phyloP scores from a whole-genome alignment of 2,113 vertebrate genomes.

The Oenanthe melanoleuca region DNA sequence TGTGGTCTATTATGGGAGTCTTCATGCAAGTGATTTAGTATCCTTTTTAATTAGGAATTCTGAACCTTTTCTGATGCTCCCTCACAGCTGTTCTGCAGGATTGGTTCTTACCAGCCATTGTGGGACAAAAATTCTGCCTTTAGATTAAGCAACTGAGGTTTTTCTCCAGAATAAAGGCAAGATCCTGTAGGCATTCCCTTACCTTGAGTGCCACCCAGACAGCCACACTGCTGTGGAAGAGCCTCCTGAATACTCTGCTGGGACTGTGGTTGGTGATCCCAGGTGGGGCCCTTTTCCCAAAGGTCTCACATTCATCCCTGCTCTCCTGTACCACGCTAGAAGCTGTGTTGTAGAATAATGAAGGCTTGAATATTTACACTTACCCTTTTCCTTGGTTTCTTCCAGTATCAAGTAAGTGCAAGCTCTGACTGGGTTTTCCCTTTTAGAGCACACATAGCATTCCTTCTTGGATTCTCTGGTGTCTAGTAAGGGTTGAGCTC shows the following conservation, averaged over 20 bases:
- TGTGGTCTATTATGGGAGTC: neutral
- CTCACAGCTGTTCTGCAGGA: neutral
- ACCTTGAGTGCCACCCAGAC: neutral
- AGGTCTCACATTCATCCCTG: neutral
- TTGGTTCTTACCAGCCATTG: neutral
- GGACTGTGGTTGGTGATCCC: neutral
- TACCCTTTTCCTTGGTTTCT: neutral
- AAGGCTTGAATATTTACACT: neutral
- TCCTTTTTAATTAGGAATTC: constrained; percentile 25
- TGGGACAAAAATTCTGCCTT: neutral
- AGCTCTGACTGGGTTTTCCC: neutral
- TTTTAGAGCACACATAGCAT: neutral
- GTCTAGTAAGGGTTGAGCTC: constrained; percentile 26
- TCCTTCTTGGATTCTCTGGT: neutral
- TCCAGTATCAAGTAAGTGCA: neutral
- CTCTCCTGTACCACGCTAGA: neutral
- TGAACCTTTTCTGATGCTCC: neutral
- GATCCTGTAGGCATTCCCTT: neutral
- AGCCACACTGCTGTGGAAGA: neutral
- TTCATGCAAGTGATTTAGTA: neutral
- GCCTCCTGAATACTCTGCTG: neutral
- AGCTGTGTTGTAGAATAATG: neutral
- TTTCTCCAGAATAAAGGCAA: neutral
- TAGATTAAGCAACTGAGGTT: neutral
- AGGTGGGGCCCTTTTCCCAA: neutral